These are phyloP conservation scores for Hemibagrus guttatus DNA, from an alignment of 2,797 vertebrate species.

Conservation along the genomic window DNA sequence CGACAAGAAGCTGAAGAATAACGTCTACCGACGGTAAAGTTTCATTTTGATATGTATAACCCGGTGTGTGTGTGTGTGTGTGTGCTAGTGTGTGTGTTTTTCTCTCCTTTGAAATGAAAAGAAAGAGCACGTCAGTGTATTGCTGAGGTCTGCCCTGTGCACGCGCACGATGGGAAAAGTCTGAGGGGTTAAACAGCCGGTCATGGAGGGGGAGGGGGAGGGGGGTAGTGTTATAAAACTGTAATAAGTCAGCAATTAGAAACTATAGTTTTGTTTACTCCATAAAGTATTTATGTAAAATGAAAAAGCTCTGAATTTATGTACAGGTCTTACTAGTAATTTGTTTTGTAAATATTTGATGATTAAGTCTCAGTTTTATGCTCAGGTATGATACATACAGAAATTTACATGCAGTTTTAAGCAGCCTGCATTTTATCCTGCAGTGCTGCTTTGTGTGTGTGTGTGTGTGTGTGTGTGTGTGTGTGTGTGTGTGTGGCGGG, in stretches of 20 bases:
- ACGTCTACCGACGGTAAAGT: conserved; percentile 50
- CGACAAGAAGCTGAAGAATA: conserved; percentile 22
- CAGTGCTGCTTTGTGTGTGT: neutral
- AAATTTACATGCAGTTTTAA: neutral
- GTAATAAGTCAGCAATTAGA: neutral
- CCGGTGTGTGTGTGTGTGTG: neutral
- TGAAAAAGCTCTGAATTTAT: too few species aligned
- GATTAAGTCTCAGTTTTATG: neutral
- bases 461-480: neutral
- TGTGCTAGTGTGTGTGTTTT: neutral
- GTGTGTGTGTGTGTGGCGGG: neutral
- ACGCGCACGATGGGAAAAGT: neutral
- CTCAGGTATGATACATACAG: neutral
- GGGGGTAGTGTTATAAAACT: neutral
- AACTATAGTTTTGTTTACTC: neutral
- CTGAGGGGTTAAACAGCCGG: conserved; percentile 25
- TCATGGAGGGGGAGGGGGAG: neutral
- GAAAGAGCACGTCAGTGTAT: neutral
- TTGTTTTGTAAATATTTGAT: neutral
- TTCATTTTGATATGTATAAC: conserved; percentile 7
- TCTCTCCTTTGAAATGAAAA: neutral
- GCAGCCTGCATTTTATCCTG: neutral
- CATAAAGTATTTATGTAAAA: neutral
- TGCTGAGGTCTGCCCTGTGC: neutral
- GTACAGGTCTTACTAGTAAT: neutral